Evolutionary conservation across 1,140 invertebrate species (phyloP), one percentile per base, ranked within the genome.

Genomic region (Cydia splendana): DNA sequence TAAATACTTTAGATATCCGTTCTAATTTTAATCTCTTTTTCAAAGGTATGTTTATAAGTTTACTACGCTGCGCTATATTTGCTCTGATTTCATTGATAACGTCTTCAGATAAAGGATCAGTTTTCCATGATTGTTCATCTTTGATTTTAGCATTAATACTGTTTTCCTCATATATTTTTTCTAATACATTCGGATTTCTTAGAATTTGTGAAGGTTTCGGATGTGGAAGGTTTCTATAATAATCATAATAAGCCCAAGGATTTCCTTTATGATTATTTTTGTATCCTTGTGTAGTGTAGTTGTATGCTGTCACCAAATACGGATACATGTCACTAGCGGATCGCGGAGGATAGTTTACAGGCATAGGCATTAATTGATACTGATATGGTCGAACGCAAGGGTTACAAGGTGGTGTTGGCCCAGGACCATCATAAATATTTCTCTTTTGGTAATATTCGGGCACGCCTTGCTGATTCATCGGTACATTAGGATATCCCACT

Each of bases 1-100:
- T 90, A 18, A 89, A 77, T 0, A 90, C 76, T 78, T 90, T 91
- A 6, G 84, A 86, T 12, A 91, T 84, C 78, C 81, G 85, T 75
- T 92, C 91, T 45, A 91, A 79, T 76, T 87, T 91, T 0, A 90
- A 42, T 51, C 83, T 88, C 76, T 91, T 91, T 74, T 82, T 85
- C 62, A 87, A 79, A 4, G 81, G 76, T 34, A 85, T 74, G 2
- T 87, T 87, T 0, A 89, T 42, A 9, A 88, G 51, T 71, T 83
- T 90, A 1, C 80, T 76, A 74, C 87, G 87, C 1, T 89, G 83
- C 15, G 80, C 73, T 30, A 90, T 77, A 77, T 90, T 85, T 0
- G 87, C 87, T 86, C 81, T 86, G 0, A 90, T 82, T 83, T 93
- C 91, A 12, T 91, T 84, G 9, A 91, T 38, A 9, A 88, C 79